Base-by-base conservation (phyloP, 2,888 invertebrate species). In the Drosophila infuscata region DNA sequence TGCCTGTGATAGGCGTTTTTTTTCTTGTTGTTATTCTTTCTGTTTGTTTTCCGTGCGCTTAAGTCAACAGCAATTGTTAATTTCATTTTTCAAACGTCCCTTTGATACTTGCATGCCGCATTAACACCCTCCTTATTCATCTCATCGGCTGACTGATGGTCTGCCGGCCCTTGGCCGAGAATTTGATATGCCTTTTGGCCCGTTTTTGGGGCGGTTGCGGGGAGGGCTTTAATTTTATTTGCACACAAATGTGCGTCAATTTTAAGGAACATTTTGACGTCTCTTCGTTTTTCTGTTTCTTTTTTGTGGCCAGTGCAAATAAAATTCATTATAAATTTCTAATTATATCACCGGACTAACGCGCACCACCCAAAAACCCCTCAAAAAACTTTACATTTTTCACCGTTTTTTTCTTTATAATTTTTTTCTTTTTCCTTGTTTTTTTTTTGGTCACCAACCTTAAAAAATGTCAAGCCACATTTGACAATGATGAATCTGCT, bases 291-390 rank as follows among this genome's bases (percentile, higher is more conserved):
- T 68, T 73, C 57, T 65, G 61, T 63, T 73, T 70, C 65, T 54
- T 70, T 88, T 59, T 70, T 88, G 84, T 81, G 86, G 88, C 88
- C 81, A 83, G 77, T 77, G 86, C 83, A 91, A 90, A 90, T 90
- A 90, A 88, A 91, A 91, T 90, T 90, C 90, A 90, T 90, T 91
- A 90, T 90, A 89, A 91, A 89, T 90, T 91, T 89, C 77, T 89
- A 90, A 90, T 89, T 89, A 87, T 87, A 70, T 69, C 78, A 75
- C 68, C 74, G 60, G 71, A 69, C 78, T 58, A 74, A 73, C 70
- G 69, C 53, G 67, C 70, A 57, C 52, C 70, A 69, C 38, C 71
- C 69, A 79, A 78, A 76, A 74, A 56, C 51, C 65, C 71, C 81
- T 70, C 59, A 72, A 77, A 84, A 88, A 88, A 86, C 70, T 83